Conservation (phyloP, 2,113 vertebrate species). For the Tupaia chinensis region DNA sequence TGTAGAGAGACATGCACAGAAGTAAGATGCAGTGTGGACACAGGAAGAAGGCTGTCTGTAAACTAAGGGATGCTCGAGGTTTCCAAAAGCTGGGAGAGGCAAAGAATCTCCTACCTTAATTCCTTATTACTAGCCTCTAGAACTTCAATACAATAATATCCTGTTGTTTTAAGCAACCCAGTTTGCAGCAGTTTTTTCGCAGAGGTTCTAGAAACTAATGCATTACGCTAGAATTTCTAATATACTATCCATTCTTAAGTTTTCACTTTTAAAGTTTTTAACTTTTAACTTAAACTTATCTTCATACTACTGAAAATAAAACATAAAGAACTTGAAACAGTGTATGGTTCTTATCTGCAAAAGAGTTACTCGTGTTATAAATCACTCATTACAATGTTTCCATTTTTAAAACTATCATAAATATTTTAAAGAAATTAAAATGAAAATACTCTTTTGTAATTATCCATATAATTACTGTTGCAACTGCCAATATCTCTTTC, state of each 20-base stretch:
- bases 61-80: background rate
- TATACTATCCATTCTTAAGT: background rate
- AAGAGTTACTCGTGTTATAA: background rate
- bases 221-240: background rate
- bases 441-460: background rate
- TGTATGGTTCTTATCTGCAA: background rate
- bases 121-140: background rate
- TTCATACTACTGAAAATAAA: background rate
- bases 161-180: background rate
- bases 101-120: background rate
- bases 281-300: background rate
- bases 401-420: background rate
- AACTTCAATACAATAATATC: background rate
- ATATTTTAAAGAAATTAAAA: constrained; percentile 7
- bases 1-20: background rate
- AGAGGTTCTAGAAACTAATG: background rate
- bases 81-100: background rate
- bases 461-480: background rate
- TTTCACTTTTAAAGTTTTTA: background rate
- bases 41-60: background rate
- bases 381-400: background rate
- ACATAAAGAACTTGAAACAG: background rate
- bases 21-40: background rate
- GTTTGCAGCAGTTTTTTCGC: background rate
- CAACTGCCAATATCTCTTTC: background rate